phyloP scores from a whole-genome alignment of 92 coral and sea anemone genomes.

The Zoanthus sansibaricus region DNA sequence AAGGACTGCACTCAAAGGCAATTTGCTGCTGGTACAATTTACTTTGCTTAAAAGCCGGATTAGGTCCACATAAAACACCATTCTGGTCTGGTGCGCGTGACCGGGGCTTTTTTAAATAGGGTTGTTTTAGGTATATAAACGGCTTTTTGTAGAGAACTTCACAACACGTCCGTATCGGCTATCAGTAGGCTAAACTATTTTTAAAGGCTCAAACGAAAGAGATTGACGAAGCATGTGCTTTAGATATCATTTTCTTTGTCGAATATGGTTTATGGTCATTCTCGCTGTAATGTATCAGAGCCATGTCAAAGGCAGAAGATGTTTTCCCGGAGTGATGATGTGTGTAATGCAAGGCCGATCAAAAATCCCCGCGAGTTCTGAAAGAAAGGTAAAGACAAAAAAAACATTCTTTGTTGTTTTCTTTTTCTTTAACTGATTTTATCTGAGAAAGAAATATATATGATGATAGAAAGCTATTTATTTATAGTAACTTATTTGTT shows the following conservation, averaged over 20 bases:
- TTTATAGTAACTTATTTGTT: no score
- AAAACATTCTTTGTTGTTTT: no score
- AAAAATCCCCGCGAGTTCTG: background rate
- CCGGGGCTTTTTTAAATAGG: background rate
- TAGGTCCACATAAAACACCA: slow-evolving; percentile 1
- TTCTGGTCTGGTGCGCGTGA: background rate
- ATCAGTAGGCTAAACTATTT: background rate
- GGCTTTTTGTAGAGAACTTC: background rate
- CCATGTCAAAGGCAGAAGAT: slow-evolving; percentile 2
- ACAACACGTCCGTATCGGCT: background rate
- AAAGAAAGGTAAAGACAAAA: background rate
- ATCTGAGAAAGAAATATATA: no score
- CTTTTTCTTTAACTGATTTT: no score
- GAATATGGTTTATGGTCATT: background rate
- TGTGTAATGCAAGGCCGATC: slow-evolving; percentile 7
- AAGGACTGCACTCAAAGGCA: background rate
- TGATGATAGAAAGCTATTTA: no score
- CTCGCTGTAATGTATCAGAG: background rate
- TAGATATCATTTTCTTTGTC: background rate
- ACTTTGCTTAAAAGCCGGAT: slow-evolving; percentile 11
- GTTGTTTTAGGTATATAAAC: slow-evolving; percentile 1
- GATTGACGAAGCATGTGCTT: background rate
- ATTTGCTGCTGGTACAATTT: background rate
- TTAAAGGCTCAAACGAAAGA: background rate
- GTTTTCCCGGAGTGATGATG: slow-evolving; percentile 31